Evolutionary conservation across 2,113 vertebrate species (phyloP), one percentile per base, ranked within the genome.

Genomic region (Stomatorhinus ivindoensis): DNA sequence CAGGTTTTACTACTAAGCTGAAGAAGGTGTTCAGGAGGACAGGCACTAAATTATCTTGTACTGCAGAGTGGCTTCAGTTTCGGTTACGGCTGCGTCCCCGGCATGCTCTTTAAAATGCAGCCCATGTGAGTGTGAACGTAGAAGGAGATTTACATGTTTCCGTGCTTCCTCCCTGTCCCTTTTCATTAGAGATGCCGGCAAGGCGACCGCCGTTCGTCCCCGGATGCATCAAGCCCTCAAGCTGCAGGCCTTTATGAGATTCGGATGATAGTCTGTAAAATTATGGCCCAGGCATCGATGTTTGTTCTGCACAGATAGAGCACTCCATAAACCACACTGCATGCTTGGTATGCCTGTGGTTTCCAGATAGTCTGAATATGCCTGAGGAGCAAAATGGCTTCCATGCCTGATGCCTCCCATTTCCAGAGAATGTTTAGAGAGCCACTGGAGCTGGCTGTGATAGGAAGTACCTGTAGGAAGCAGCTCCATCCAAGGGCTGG

Each of bases 161-260:
- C 7, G 11, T 15, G 35, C 90, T 44, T 58, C 80, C 55, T 35
- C 46, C 24, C 3, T 35, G 65, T 80, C 88, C 83, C 73, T 88
- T 86, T 89, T 90, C 88, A 87, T 90, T 90, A 90, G 61, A 27
- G 80, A 48, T 46, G 58, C 85, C 82, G n/a, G 58, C 1, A 8
- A 76, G 87, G 83, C 82, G 24, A 4, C 46, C 21, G 44, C 39
- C 39, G 19, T 46, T 55, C 24, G 2, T 50, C 51, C 46, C 44
- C 4, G 61, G 61, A 13, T 69, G 51, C 44, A 80, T 89, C 89
- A 61, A n/a, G 65, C 46, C 88, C 50, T 65, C 88, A 86, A 86
- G 89, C 48, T 51, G 80, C 53, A 83, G 47, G 27, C 53, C 76
- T 87, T 87, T 44, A 55, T 89, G 73, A 87, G 35, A 89, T 82